A percentile compares a stretch with the other conserved stretches of the same genome.
These are phyloP conservation scores for Leucoptera coffeella DNA, from an alignment of 2,888 invertebrate genomes.

Conservation along the genomic window DNA sequence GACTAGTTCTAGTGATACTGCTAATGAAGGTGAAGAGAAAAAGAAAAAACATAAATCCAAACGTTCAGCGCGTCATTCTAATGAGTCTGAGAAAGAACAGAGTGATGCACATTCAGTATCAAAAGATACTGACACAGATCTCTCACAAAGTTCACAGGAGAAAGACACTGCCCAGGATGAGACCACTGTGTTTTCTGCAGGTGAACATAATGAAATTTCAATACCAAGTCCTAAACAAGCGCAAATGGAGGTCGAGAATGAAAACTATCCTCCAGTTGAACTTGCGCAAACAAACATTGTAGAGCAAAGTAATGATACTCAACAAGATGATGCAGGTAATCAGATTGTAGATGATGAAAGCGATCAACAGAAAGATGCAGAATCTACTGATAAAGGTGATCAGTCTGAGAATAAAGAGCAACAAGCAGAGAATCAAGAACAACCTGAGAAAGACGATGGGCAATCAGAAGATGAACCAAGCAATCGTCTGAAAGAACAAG, in stretches of 20 bases:
- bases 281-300: no score
- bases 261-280: no score
- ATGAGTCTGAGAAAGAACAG: slow-evolving; percentile 25
- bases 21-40: slow-evolving; percentile 36
- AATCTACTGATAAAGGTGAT: slow-evolving; percentile 7
- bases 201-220: no score
- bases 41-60: slow-evolving; percentile 33
- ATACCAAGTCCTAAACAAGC: no score
- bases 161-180: no score
- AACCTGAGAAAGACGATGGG: slow-evolving; percentile 11
- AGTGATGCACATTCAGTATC: no score
- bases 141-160: no score
- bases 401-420: slow-evolving; percentile 12
- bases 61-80: slow-evolving; percentile 21
- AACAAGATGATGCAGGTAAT: slow-evolving; percentile 17
- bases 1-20: slow-evolving; percentile 40
- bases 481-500: slow-evolving; percentile 20
- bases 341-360: no score
- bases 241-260: no score
- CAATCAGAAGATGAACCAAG: no score
- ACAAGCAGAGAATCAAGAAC: slow-evolving; percentile 23
- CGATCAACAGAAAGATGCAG: slow-evolving; percentile 11
- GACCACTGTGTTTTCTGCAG: no score
- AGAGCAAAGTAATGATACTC: slow-evolving; percentile 22
- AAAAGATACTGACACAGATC: no score